phyloP scores from a whole-genome alignment of 2,797 vertebrate genomes.

The Pantherophis alleghaniensis region DNA sequence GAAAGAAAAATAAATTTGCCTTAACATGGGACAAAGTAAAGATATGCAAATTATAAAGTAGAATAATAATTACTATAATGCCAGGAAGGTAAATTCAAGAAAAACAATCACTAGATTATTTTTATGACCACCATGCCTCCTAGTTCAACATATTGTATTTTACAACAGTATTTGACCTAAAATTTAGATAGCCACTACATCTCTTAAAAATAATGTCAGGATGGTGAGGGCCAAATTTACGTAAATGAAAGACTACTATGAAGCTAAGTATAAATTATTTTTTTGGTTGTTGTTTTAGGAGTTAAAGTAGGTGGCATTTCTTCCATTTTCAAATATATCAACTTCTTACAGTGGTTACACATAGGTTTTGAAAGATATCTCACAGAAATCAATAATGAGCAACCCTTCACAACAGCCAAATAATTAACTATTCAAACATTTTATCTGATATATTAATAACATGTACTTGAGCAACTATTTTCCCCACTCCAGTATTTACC shows the following conservation, averaged over 20 bases:
- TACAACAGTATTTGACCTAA: background rate
- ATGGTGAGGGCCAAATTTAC: background rate
- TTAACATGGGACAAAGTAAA: background rate
- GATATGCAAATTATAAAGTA: background rate
- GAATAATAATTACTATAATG: background rate
- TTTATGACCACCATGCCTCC: background rate
- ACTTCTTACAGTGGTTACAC: background rate
- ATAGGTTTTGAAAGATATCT: background rate
- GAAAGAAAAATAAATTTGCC: background rate
- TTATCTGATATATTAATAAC: background rate
- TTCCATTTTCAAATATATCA: background rate
- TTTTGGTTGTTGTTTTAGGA: background rate
- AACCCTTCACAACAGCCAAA: background rate
- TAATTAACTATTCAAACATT: background rate
- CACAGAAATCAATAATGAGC: background rate
- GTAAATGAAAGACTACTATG: background rate
- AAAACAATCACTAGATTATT: background rate
- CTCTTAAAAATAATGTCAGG: background rate
- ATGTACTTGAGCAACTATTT: background rate
- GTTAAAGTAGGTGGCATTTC: background rate
- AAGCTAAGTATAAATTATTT: background rate
- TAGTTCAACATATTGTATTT: background rate
- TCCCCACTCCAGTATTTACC: background rate
- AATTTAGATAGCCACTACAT: background rate
- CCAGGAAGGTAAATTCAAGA: background rate